Evolutionary conservation across 2,797 vertebrate species (phyloP).

Genomic region (Sebastes kiyomatsui): DNA sequence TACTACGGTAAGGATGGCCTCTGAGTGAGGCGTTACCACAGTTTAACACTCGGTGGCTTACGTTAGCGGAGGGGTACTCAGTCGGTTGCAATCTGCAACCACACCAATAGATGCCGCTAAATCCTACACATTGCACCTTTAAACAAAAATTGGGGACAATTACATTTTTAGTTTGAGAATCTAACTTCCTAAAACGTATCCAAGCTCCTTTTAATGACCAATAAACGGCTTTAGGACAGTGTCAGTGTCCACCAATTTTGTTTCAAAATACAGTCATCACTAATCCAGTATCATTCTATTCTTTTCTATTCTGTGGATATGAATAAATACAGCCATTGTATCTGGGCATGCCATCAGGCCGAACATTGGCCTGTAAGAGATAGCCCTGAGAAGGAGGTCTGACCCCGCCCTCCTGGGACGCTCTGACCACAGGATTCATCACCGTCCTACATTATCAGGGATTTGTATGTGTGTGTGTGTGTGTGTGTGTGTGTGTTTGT

Average conservation of each 20-base stretch:
- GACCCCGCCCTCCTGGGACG: conserved; percentile 63
- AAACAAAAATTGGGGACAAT: background rate
- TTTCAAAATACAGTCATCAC: background rate
- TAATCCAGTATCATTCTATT: background rate
- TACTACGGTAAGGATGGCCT: too few species aligned
- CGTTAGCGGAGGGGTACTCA: too few species aligned
- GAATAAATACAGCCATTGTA: conserved; percentile 66
- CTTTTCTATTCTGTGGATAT: conserved; percentile 7
- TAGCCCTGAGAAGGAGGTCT: conserved; percentile 76
- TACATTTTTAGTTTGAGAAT: fast-evolving
- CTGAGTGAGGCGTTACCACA: too few species aligned
- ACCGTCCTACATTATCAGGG: conserved; percentile 31
- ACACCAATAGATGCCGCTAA: too few species aligned
- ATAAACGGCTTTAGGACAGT: background rate
- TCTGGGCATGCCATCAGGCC: conserved; percentile 19
- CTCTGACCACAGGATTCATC: conserved; percentile 61
- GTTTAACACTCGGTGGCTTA: fast-evolving
- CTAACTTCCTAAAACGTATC: background rate
- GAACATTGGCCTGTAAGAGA: conserved; percentile 72
- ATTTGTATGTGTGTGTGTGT: conserved; percentile 30
- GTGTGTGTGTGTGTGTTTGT: conserved; percentile 27
- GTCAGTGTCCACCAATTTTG: background rate
- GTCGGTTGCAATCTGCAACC: too few species aligned
- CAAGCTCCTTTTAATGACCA: background rate
- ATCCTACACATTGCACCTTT: too few species aligned